phyloP scores from a whole-genome alignment of 2,113 vertebrate species.

The Rutilus rutilus region DNA sequence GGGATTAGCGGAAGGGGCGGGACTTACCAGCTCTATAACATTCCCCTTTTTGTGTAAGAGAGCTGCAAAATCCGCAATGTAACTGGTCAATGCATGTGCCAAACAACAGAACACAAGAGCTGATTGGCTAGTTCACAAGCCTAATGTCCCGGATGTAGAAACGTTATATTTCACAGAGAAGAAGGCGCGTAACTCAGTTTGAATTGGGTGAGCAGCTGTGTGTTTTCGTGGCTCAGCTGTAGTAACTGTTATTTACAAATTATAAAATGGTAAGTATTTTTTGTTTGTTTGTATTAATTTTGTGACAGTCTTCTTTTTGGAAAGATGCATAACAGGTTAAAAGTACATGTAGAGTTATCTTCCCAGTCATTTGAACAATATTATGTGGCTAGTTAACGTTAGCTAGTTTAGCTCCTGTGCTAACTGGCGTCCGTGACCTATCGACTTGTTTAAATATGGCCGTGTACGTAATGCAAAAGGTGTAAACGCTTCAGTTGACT shows the following conservation, averaged over 20 bases:
- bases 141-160: conserved; percentile 49
- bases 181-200: conserved; percentile 59
- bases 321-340: neutral
- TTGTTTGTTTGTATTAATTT: no score
- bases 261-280: conserved; percentile 41
- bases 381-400: neutral
- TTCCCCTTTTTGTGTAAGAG: neutral
- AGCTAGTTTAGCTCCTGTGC: neutral
- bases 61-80: neutral
- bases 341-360: neutral
- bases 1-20: no score
- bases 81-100: neutral
- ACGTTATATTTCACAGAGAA: conserved; percentile 30
- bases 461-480: neutral
- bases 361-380: neutral
- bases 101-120: neutral
- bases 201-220: conserved; percentile 37
- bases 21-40: no score
- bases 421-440: neutral
- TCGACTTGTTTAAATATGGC: neutral
- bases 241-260: neutral
- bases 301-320: no score
- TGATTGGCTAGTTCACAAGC: conserved; percentile 39
- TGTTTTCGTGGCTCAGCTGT: neutral
- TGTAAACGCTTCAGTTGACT: neutral